Base-by-base conservation (phyloP, 2,113 vertebrate genomes). In the Boulengeromyrus knoepffleri region DNA sequence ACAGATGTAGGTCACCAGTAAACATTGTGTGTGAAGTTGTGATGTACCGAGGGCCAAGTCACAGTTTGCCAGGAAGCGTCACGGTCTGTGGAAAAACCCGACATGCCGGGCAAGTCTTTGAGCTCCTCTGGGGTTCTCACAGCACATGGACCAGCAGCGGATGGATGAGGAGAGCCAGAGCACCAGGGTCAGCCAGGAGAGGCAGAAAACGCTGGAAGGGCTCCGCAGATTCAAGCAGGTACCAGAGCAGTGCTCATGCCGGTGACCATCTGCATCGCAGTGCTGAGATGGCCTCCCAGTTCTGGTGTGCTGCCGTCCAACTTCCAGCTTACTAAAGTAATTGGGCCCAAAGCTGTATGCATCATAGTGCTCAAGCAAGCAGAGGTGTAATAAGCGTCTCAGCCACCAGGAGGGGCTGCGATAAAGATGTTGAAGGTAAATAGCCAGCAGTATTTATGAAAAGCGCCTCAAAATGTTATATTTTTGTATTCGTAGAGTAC, bases 151-250 rank as follows among this genome's bases (percentile, higher is more conserved):
- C 0, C 46, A 96, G 62, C 96, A 96, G 0, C 93, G 97, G 91
- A 97, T 97, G 19, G 97, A 98, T 89, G 97, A 99, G 88, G 97
- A 96, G 90, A 95, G 93, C 92, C 97, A 94, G 91, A 97, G 94
- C 50, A 95, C 95, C 87, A 96, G 97, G 94, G 96, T 99, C 93
- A 97, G 97, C 92, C 97, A 97, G 92, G 99, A 99, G 85, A 96
- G 99, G 77, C 97, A 98, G 95, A 97, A 95, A 94, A 99, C 98
- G 3, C 94, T 99, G 93, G 98, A 99, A 91, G 94, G 98, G 92
- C 97, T 99, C 27, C 97, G 97, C 91, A 97, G 96, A 85, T 98
- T 98, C 94, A 98, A 97, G 94, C 98, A 99, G 97, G 98, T 99
- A 93, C 12, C 66, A 21, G 47, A 21, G 31, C 8, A 3, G n/a